Conservation (phyloP, 2,797 vertebrate species). For the Chelmon rostratus region DNA sequence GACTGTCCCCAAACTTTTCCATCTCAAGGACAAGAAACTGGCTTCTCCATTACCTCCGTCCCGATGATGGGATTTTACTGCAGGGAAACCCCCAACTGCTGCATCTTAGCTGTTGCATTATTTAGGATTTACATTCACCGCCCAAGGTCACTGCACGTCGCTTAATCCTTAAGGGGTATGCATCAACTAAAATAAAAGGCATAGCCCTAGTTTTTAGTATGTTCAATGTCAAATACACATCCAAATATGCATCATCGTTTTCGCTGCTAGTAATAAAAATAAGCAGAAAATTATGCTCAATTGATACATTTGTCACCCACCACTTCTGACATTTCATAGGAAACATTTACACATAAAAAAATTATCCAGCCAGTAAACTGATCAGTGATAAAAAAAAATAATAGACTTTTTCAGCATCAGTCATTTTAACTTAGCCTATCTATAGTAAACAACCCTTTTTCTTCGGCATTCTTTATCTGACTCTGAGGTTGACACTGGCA, state of each 20-base stretch:
- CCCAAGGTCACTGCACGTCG: background rate
- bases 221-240: no score
- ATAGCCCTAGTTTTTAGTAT: no score
- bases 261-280: background rate
- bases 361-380: background rate
- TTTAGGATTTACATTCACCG: background rate
- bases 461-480: background rate
- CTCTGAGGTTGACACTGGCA: slow-evolving; percentile 1
- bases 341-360: background rate
- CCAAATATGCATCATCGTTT: background rate
- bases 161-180: no score
- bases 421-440: background rate
- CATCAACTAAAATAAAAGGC: no score
- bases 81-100: slow-evolving; percentile 1
- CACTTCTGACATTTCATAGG: background rate
- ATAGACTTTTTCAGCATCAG: background rate
- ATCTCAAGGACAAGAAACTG: slow-evolving; percentile 11
- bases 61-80: background rate
- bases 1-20: slow-evolving; percentile 2
- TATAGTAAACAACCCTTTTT: background rate
- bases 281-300: background rate
- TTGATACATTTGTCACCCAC: background rate
- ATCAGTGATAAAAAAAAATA: background rate
- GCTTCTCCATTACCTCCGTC: slow-evolving; percentile 4
- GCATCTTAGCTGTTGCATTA: background rate